Conservation (phyloP, 1,140 invertebrate genomes). For the Bombus waltoni region DNA sequence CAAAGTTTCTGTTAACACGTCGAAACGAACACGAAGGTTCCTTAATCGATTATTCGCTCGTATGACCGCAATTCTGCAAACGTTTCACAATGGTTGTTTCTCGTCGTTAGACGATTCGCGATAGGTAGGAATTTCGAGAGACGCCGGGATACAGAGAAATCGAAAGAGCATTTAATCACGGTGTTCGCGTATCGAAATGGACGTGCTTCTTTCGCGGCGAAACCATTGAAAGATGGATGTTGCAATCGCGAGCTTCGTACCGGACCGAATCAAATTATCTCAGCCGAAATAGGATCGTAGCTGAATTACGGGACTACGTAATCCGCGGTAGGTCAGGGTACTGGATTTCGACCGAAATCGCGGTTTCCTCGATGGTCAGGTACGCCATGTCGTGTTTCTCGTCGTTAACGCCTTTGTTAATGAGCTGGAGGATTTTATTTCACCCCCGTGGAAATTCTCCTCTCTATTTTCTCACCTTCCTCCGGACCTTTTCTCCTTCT, state of each 20-base stretch:
- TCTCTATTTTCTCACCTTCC: neutral
- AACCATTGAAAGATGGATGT: conserved; percentile 38
- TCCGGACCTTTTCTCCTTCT: neutral
- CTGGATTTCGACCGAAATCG: conserved; percentile 6
- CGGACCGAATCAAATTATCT: conserved; percentile 54
- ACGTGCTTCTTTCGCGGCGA: neutral
- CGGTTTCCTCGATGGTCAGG: neutral
- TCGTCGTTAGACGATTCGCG: neutral
- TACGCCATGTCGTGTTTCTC: neutral
- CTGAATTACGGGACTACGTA: conserved; percentile 37
- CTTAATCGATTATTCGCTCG: neutral
- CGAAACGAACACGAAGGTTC: too few relatives aligned
- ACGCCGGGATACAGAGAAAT: too few relatives aligned
- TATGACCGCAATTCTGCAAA: neutral
- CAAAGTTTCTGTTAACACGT: neutral
- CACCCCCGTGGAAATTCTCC: too few relatives aligned
- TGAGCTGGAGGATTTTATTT: conserved; percentile 5
- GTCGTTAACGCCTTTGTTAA: conserved; percentile 7
- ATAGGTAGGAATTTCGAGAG: neutral
- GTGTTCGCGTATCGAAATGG: neutral
- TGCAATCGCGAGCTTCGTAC: conserved; percentile 20
- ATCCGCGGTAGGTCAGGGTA: neutral
- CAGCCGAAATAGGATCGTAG: conserved; percentile 16
- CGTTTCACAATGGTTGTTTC: neutral
- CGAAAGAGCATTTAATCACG: conserved; percentile 9